Evolutionary conservation across 2,888 invertebrate species (phyloP), one percentile per base, ranked within the genome.

Genomic region (Therioaphis trifolii): DNA sequence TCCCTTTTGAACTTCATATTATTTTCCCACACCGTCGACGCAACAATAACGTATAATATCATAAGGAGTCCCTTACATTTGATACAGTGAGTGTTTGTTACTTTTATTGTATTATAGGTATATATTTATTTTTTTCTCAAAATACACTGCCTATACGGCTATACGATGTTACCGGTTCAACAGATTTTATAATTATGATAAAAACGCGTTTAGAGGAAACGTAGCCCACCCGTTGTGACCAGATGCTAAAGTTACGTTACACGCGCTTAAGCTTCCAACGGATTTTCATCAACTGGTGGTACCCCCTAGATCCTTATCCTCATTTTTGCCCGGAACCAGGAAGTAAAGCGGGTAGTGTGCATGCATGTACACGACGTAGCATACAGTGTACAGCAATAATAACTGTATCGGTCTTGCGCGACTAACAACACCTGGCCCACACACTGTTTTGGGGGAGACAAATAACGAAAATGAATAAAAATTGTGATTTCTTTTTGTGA

Each of bases 241-340:
- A 80, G 72, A 80, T 80, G 80, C 46, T 27, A 77, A 68, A 68
- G 77, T 77, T 35, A 74, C 18, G 18, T 55, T 72, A 72, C 52
- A 27, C 46, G 24, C 43, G 69, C 24, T 58, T 18, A 61, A 80
- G 61, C 29, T 71, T 9, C 71, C 82, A 82, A 82, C 82, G 82
- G 82, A 82, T 82, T 82, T 82, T 74, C 43, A 29, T 52, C n/a
- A 40, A 24, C 43, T 43, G 58, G 40, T 46, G 61, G 61, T 11
- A 35, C n/a, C 52, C 40, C 52, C 52, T 46, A 63, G 82, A 82
- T 82, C 49, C 63, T 82, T 82, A 82, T 82, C 82, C 61, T 66
- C 14, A 61, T 40, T 74, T 82, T 66, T 27, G 49, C 61, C 82
- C 82, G 82, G 82, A 82, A 82, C 82, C 82, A 82, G 82, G 82